Evolutionary conservation across 64 coral and sea anemone genomes (phyloP), one percentile per base, ranked within the genome.

Genomic region (Stichodactyla mertensii): DNA sequence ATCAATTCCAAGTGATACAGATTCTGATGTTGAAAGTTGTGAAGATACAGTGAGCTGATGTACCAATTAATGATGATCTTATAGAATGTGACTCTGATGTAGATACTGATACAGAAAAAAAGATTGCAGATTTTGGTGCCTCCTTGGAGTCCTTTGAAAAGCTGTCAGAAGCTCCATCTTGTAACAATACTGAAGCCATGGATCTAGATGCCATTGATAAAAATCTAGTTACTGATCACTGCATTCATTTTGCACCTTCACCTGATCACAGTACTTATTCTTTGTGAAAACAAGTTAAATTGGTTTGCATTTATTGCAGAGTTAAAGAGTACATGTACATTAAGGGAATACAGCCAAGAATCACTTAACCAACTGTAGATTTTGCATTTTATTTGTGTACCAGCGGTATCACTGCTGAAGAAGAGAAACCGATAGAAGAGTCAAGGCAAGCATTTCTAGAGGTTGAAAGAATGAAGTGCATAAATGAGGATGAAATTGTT

Each of bases 301-400:
- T 89, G 62, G 88, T 89, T 89, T 89, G 81, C 62, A 56, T 89
- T 89, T 89, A 66, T 89, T 89, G 81, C 84, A 55, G 88, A 84
- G 66, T 55, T 89, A 57, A 84, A 89, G 67, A 71, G 45, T 64
- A 26, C 55, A 52, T 70, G 45, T 64, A 26, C 55, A 52, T 70
- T 66, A 77, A 52, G 64, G 24, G 62, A 60, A 82, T 83, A 74
- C 56, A 71, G 80, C 82, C 61, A 66, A 84, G 88, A 71, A 71
- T 82, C 88, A 71, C 70, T 89, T 64, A 89, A 56, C 54, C 87
- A 84, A 60, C 88, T 84, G 13, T 89, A 80, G 87, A 88, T 28
- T 88, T 88, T 88, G 87, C 53, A 36, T 81, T 88, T 88, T 88
- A 88, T 61, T 55, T 88, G 51, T 88, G 77, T 5, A 88, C n/a